Conservation (phyloP, 2,797 vertebrate genomes). For the Lophotriccus pileatus region DNA sequence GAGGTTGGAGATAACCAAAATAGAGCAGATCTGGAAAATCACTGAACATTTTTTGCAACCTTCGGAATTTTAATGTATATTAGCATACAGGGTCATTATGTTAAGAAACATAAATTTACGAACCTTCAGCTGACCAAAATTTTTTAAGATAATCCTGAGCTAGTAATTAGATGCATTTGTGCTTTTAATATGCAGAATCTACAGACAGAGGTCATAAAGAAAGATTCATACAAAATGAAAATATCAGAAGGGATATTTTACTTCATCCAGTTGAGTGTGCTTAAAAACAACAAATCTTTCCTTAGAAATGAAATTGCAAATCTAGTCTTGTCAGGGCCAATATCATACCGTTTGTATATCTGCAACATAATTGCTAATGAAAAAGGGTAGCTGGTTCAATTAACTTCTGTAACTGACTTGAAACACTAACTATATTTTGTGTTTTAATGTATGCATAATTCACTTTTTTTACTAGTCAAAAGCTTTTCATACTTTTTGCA, state of each 20-base stretch:
- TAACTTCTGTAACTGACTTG: background rate
- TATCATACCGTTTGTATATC: background rate
- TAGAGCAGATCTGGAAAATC: background rate
- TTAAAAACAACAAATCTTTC: background rate
- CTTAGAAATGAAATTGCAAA: background rate
- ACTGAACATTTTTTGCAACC: rapidly evolving
- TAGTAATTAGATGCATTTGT: background rate
- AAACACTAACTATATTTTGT: background rate
- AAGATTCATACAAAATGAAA: background rate
- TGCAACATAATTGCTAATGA: background rate
- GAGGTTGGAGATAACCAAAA: background rate
- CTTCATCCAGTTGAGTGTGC: background rate
- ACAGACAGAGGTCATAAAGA: background rate
- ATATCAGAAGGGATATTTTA: background rate
- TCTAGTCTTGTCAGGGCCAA: background rate
- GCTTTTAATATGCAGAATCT: background rate
- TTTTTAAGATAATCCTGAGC: background rate
- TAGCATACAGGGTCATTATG: background rate
- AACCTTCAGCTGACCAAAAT: background rate
- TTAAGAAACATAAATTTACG: background rate
- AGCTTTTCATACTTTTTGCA: background rate
- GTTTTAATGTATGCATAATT: background rate
- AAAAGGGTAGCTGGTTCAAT: background rate
- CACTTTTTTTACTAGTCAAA: background rate
- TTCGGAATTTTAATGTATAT: background rate